Conservation (phyloP, 2,797 vertebrate genomes). For the Taeniopygia guttata region DNA sequence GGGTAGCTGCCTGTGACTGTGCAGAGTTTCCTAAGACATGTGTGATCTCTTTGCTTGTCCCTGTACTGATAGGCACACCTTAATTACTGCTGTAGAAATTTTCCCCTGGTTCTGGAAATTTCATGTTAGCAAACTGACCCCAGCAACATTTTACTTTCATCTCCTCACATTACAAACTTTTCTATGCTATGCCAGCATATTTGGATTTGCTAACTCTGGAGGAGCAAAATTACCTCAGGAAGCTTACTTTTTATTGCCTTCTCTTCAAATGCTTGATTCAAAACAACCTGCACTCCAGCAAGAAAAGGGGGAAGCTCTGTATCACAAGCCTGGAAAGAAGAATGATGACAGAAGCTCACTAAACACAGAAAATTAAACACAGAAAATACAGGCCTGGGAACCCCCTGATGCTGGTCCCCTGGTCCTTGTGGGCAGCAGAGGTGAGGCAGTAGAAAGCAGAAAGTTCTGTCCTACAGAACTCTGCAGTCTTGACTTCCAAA, state of each 20-base stretch:
- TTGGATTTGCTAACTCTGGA: background rate
- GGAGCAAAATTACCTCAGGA: background rate
- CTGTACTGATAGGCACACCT: background rate
- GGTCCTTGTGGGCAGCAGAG: background rate
- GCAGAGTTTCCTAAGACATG: background rate
- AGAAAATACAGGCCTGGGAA: background rate
- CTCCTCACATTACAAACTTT: background rate
- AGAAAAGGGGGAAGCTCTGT: background rate
- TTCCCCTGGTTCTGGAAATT: background rate
- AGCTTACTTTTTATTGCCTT: background rate
- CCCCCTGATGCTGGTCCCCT: fast-evolving
- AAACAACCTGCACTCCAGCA: background rate
- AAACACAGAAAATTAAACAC: background rate
- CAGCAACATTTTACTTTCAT: background rate
- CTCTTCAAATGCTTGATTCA: background rate
- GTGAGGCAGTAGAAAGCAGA: background rate
- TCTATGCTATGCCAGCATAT: background rate
- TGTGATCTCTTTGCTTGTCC: background rate
- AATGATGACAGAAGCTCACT: background rate
- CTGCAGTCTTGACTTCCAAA: background rate
- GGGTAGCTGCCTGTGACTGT: background rate
- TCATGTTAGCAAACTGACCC: background rate
- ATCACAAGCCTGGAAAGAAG: background rate
- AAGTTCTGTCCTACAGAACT: background rate
- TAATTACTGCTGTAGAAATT: background rate